Conservation (phyloP, 2,888 invertebrate genomes). For the Drosophila vallismaia region DNA sequence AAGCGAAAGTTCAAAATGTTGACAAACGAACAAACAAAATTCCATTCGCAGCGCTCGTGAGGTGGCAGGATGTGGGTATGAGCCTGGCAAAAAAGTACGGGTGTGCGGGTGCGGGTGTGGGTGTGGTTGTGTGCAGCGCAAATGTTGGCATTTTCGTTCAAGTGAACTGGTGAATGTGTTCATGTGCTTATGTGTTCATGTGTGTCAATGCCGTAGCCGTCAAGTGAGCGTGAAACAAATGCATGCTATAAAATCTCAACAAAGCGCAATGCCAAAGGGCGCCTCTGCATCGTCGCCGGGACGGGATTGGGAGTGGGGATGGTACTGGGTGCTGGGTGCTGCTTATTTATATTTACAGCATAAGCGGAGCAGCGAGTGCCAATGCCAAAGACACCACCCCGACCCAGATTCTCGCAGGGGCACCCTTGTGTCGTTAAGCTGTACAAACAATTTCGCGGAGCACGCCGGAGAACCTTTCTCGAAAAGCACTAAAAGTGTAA, state of each 20-base stretch:
- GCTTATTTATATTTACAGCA: constrained; percentile 64
- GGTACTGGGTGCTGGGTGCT: constrained; percentile 9
- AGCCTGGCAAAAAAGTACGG: constrained; percentile 5
- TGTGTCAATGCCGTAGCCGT: constrained; percentile 77
- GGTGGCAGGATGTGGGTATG: constrained; percentile 68
- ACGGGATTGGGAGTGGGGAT: not conserved
- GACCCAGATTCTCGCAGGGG: constrained; percentile 7
- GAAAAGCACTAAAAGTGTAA: constrained; percentile 36
- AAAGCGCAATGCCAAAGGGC: constrained; percentile 47
- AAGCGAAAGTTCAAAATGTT: constrained; percentile 72
- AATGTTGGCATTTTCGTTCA: constrained; percentile 59
- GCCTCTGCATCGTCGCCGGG: constrained; percentile 4
- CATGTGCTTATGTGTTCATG: constrained; percentile 64
- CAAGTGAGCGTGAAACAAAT: constrained; percentile 80
- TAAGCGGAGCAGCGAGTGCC: constrained; percentile 55
- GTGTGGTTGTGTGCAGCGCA: constrained; percentile 49
- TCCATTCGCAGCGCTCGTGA: constrained; percentile 79
- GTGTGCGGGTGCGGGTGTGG: constrained; percentile 6
- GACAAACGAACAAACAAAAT: constrained; percentile 77
- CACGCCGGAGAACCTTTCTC: constrained; percentile 40
- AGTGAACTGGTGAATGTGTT: constrained; percentile 17
- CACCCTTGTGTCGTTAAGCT: constrained; percentile 46
- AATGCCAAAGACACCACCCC: constrained; percentile 37
- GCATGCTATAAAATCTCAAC: constrained; percentile 80
- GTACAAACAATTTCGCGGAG: constrained; percentile 64